Base-by-base conservation (phyloP, 2,113 vertebrate species). In the Corydoras maculifer region DNA sequence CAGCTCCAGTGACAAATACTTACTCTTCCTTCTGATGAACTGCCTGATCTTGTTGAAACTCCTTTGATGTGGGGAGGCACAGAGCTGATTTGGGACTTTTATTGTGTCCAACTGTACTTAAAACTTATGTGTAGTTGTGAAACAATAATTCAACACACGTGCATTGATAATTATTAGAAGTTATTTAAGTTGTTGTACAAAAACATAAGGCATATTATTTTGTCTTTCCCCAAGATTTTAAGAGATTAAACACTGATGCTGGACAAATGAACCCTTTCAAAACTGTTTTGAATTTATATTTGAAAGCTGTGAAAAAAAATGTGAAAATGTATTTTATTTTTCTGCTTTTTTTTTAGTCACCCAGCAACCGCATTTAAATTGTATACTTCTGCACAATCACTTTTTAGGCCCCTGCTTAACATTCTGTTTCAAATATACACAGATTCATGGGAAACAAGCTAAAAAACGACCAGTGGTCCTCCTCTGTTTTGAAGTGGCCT, bases 21-120 rank as follows among this genome's bases (percentile, higher is more conserved):
- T 14, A 43, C 67, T 60, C 32, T 69, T 69, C 43, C 57, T 43
- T 13, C 30, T 68, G 57, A 48, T 18, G 9, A 31, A 18, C 62
- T 68, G 55, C 6, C 48, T n/a, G 54, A n/a, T 43, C 25, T 69
- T 69, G 67, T 69, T 43, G 48, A n/a, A 43, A 50, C 25, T 15
- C 13, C 67, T 69, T 69, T 69, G 35, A 69, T 69, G 67, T 69
- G 55, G 57, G 58, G 32, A 69, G 67, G 10, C 66, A 58, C 76
- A 71, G 63, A 29, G 65, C 63, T 64, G 71, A 74, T 73, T 59
- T 55, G 67, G 60, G 55, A 61, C 58, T 15, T 51, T 8, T n/a
- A 43, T 15, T 9, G 18, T 10, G 57, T 69, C 11, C 67, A 59
- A 55, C 55, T 68, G 54, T 31, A 59, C 15, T 68, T 58, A 12